These are phyloP conservation scores for Carabus problematicus DNA, from an alignment of 2,888 invertebrate genomes.

Conservation along the genomic window DNA sequence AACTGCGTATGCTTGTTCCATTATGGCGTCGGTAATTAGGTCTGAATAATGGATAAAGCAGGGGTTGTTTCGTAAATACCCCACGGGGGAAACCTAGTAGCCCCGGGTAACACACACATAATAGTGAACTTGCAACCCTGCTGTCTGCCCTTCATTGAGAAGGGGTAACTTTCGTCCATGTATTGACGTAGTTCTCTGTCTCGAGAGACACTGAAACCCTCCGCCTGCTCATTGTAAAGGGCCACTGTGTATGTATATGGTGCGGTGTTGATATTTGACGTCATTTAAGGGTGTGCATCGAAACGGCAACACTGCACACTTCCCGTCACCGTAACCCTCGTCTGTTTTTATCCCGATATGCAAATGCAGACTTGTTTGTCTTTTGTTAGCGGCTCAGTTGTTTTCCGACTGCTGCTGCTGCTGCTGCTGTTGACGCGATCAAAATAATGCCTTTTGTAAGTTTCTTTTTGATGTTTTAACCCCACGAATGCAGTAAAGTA, in stretches of 20 bases:
- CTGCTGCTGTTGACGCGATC: background rate
- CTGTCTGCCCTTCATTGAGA: too few species aligned
- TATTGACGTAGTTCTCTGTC: slow-evolving; percentile 5
- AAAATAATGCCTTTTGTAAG: too few species aligned
- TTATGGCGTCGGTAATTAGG: slow-evolving; percentile 30
- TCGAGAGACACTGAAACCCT: background rate
- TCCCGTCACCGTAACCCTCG: background rate
- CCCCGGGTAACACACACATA: background rate
- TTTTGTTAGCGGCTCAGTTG: slow-evolving; percentile 10
- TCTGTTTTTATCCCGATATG: slow-evolving; percentile 15
- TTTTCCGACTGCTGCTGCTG: background rate
- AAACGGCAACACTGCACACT: background rate
- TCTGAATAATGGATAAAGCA: slow-evolving; percentile 29
- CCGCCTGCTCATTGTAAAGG: background rate
- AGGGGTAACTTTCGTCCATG: background rate
- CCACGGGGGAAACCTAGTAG: slow-evolving; percentile 24
- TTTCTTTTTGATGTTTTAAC: too few species aligned
- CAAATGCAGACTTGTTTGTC: slow-evolving; percentile 3
- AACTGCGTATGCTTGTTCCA: slow-evolving; percentile 4
- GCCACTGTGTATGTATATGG: too few species aligned
- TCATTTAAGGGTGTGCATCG: slow-evolving; percentile 1
- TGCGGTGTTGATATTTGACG: background rate
- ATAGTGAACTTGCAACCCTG: background rate
- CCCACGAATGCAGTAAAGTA: too few species aligned
- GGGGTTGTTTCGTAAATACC: slow-evolving; percentile 29